phyloP scores from a whole-genome alignment of 2,888 invertebrate species.

The Agriotes lineatus region DNA sequence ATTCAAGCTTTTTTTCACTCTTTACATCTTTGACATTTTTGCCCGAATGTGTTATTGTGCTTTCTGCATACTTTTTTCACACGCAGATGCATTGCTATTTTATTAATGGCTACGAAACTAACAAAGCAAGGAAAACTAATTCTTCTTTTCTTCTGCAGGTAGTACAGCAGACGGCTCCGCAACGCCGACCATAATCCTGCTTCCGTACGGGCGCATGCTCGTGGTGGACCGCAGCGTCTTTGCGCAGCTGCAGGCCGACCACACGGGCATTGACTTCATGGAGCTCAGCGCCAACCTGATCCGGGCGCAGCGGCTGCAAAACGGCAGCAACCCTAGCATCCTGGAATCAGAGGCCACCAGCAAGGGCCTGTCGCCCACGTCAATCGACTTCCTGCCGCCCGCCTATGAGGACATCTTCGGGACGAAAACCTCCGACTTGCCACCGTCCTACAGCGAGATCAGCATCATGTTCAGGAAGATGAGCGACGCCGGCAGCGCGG shows the following conservation, averaged over 20 bases:
- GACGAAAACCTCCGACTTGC: slow-evolving; percentile 57
- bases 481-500: slow-evolving; percentile 21
- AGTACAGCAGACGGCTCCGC: slow-evolving; percentile 57
- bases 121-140: too few relatives aligned
- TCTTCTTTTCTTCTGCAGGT: slow-evolving; percentile 48
- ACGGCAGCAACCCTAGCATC: slow-evolving; percentile 65
- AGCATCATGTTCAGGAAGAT: slow-evolving; percentile 55
- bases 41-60: too few relatives aligned
- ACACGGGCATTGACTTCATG: slow-evolving; percentile 67
- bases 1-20: too few relatives aligned
- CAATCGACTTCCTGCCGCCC: slow-evolving; percentile 67
- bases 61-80: too few relatives aligned
- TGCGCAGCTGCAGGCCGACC: slow-evolving; percentile 66
- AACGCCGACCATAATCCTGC: slow-evolving; percentile 70
- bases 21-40: too few relatives aligned
- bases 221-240: slow-evolving; percentile 70
- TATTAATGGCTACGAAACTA: too few relatives aligned
- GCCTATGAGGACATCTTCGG: slow-evolving; percentile 70
- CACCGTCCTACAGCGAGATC: slow-evolving; percentile 64
- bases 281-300: slow-evolving; percentile 69
- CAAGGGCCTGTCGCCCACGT: slow-evolving; percentile 68
- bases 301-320: slow-evolving; percentile 63
- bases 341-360: slow-evolving; percentile 69
- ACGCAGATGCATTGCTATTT: too few relatives aligned
- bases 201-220: slow-evolving; percentile 70